Conservation (phyloP, 1,140 invertebrate species). For the Drosophila pandora region DNA sequence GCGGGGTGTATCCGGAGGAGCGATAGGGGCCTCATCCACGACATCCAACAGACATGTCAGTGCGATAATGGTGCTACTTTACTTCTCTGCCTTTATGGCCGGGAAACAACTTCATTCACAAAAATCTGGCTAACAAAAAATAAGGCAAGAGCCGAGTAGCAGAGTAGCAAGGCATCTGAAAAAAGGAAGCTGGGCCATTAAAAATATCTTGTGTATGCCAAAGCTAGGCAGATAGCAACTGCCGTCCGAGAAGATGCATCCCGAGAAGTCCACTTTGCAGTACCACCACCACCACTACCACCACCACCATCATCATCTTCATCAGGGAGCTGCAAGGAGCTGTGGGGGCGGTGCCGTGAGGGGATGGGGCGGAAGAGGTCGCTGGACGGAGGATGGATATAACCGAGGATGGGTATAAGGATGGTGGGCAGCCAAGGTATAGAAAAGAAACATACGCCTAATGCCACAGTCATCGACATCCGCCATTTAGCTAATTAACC, state of each 20-base stretch:
- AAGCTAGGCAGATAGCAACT: conserved; percentile 62
- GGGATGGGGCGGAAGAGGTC: conserved; percentile 19
- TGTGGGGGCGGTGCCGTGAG: conserved; percentile 56
- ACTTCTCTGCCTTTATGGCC: conserved; percentile 15
- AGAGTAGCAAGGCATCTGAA: conserved; percentile 38
- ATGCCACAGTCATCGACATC: conserved; percentile 79
- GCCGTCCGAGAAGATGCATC: conserved; percentile 31
- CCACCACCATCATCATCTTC: conserved; percentile 21
- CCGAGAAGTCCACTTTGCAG: conserved; percentile 46
- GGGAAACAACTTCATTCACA: conserved; percentile 78
- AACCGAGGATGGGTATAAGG: conserved; percentile 14
- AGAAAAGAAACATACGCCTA: conserved; percentile 74
- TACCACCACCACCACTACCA: conserved; percentile 28
- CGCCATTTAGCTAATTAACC: conserved; percentile 75
- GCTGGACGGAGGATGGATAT: conserved; percentile 25
- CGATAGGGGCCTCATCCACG: no score
- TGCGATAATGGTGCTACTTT: conserved; percentile 73
- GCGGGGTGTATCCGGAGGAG: background rate
- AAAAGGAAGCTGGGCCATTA: conserved; percentile 80
- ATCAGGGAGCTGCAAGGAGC: conserved; percentile 15
- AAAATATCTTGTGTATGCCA: conserved; percentile 81
- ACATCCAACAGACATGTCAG: conserved; percentile 68
- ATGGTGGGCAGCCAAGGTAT: conserved; percentile 28
- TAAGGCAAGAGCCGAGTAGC: conserved; percentile 29
- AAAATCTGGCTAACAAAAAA: conserved; percentile 70